These are phyloP conservation scores for Lasioglossum villosulum DNA, from an alignment of 2,888 invertebrate genomes.

Conservation along the genomic window DNA sequence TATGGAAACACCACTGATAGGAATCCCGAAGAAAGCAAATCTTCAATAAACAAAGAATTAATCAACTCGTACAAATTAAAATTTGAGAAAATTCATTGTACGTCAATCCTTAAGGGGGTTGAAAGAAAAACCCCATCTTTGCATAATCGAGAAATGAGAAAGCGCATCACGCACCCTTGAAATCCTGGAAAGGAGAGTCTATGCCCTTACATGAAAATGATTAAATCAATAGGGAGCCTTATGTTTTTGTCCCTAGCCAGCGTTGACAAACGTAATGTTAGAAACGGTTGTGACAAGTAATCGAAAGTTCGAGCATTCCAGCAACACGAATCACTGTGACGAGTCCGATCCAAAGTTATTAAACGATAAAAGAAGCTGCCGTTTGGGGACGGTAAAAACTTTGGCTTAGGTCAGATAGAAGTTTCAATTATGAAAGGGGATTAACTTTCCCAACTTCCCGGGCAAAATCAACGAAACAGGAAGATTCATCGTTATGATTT, in stretches of 20 bases:
- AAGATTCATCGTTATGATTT: conserved; percentile 33
- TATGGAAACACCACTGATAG: not conserved
- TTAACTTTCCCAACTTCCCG: conserved; percentile 39
- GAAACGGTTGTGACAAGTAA: not conserved
- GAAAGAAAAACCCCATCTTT: too few species aligned
- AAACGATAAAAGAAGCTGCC: conserved; percentile 25
- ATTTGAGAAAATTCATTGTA: too few species aligned
- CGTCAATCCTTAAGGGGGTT: too few species aligned
- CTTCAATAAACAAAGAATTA: too few species aligned
- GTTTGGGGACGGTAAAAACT: conserved; percentile 21
- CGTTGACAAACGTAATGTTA: not conserved
- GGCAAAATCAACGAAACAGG: conserved; percentile 41
- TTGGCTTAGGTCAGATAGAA: conserved; percentile 16
- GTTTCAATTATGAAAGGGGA: conserved; percentile 46
- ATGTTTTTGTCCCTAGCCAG: not conserved
- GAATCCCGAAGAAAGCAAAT: too few species aligned
- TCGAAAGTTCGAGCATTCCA: not conserved
- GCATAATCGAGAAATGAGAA: too few species aligned
- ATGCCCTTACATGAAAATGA: too few species aligned
- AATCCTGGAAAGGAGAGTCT: too few species aligned
- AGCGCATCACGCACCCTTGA: too few species aligned
- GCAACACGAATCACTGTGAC: conserved; percentile 7
- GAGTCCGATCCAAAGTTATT: conserved; percentile 4
- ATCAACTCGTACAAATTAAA: too few species aligned
- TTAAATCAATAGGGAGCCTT: too few species aligned